Base-by-base conservation (phyloP, 1,140 invertebrate species). In the Papilio polytes region DNA sequence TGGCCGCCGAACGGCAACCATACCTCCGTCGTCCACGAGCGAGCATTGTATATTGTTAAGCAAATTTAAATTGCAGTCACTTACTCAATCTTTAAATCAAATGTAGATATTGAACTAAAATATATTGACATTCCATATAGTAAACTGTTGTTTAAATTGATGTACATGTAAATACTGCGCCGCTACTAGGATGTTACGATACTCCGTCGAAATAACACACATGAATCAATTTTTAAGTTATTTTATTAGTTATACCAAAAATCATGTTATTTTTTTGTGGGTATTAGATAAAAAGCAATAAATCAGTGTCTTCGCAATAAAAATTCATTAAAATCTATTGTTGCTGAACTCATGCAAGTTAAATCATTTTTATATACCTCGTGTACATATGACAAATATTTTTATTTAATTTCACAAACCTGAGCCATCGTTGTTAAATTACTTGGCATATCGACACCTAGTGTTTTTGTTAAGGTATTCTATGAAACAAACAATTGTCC, bases 41-140 rank as follows among this genome's bases (percentile, higher is more conserved):
- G 83, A 87, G 83, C 86, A 89, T 89, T 94, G 93, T 94, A 92
- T 92, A 92, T 92, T 93, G 84, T 90, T 94, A 93, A 94, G 89
- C 82, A 90, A 89, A 87, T 92, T 92, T 88, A 92, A 88, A 89
- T 93, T 94, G 90, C 90, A 91, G 89, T 90, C 92, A 89, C 90
- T 90, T 89, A 91, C 86, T 90, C 86, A 90, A 89, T 86, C 85
- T 91, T 85, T 83, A 92, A 92, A 90, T 91, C 88, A 88, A 90
- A 90, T 94, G 93, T 95, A 95, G 93, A 94, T 95, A 94, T 92
- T 70, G 88, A 94, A 92, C 88, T 94, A 92, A 94, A 94, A 95
- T 95, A 95, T 95, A 95, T 92, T 94, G 91, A 94, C 93, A 95
- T 95, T 95, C 93, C 93, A 94, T 92, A 94, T 91, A 91, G 91